Conservation (phyloP, 2,113 vertebrate genomes). For the Todiramphus chloris region DNA sequence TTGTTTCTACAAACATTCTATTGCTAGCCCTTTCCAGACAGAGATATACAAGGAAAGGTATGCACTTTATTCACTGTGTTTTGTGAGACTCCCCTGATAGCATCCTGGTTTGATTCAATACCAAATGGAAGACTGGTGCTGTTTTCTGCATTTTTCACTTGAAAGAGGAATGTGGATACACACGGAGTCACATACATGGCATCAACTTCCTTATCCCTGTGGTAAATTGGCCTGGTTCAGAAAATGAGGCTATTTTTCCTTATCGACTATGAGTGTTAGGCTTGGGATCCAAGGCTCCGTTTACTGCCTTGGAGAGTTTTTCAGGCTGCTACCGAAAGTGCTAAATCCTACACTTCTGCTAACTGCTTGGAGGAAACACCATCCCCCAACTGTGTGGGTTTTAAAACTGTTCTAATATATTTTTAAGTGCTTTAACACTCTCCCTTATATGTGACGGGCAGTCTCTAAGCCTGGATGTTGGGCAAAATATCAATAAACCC, state of each 20-base stretch:
- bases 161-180: background rate
- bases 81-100: background rate
- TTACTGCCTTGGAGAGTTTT: conserved; percentile 45
- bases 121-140: background rate
- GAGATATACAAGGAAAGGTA: background rate
- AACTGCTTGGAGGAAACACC: conserved; percentile 7
- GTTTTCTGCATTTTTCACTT: conserved; percentile 15
- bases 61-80: background rate
- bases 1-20: background rate
- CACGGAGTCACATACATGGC: background rate
- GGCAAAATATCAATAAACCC: conserved; percentile 43
- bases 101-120: background rate
- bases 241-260: conserved; percentile 25
- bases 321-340: conserved; percentile 35
- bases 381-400: conserved; percentile 30
- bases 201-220: conserved; percentile 34
- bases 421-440: conserved; percentile 31
- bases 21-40: background rate
- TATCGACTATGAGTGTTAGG: conserved; percentile 13
- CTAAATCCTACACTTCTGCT: conserved; percentile 50
- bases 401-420: conserved; percentile 46
- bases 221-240: conserved; percentile 40
- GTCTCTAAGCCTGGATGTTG: conserved; percentile 37
- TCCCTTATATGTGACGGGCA: background rate
- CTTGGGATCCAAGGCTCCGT: background rate